Evolutionary conservation across 2,113 vertebrate genomes (phyloP), one percentile per base, ranked within the genome.

Genomic region (Oceanites oceanicus): DNA sequence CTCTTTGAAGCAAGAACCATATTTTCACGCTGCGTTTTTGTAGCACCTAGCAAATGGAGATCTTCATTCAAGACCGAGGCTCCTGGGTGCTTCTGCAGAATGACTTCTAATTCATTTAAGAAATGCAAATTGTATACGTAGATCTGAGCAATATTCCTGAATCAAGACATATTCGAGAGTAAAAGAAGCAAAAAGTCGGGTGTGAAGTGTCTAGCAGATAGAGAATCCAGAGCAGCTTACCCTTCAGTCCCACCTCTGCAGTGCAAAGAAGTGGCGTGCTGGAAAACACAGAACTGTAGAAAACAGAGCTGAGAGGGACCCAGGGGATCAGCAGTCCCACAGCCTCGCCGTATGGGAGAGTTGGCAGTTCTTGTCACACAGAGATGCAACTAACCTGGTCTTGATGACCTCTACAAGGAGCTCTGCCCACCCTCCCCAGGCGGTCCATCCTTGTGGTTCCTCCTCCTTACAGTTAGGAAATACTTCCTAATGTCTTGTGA

Each of bases 101-200:
- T 15, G 26, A 26, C 59, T 89, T 40, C 47, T 53, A 21, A 14
- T 59, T 40, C 42, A 34, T 30, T 49, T 38, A 14, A 40, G 6
- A 34, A 16, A 2, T 8, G 45, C 34, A 42, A 20, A 30, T 8
- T 17, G 23, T 5, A 7, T 5, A 2, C 3, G 0, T 3, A 10
- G 25, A 40, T 29, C 45, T 29, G 53, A 67, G 52, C 15, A 19
- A 16, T 42, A 21, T 13, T 29, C 71, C 63, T 11, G 66, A 56
- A 15, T 67, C 34, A 2, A 25, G 34, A 45, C 23, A 50, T 47
- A 40, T 1, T 14, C 18, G 20, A 40, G 34, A 20, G 27, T 21
- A 30, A 15, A 26, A 36, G 81, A 42, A 40, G 50, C 14, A 18
- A 32, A 7, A 53, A 29, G 8, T 30, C 7, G 2, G 15, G 29